phyloP scores from a whole-genome alignment of 2,888 invertebrate species.

The Eudemis profundana region DNA sequence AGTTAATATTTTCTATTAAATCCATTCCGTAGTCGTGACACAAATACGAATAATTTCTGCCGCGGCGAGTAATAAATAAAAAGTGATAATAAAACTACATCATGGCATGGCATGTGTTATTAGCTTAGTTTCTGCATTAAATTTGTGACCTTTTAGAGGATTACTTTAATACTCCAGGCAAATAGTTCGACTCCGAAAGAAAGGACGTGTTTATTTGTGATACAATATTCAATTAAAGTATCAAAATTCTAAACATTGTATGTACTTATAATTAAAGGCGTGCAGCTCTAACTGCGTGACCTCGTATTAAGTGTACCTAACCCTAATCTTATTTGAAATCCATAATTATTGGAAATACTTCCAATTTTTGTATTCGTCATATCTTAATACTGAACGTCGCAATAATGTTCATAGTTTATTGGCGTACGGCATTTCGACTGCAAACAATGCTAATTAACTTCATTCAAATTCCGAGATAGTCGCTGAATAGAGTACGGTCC shows the following conservation, averaged over 20 bases:
- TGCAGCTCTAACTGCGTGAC: neutral
- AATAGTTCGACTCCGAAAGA: neutral
- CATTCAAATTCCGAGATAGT: neutral
- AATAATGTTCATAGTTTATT: neutral
- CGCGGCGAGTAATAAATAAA: no score
- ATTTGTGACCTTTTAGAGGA: neutral
- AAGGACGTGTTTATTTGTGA: neutral
- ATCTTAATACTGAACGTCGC: neutral
- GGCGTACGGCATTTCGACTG: neutral
- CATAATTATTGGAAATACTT: no score
- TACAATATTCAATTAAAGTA: no score
- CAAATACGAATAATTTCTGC: no score
- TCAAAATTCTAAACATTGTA: neutral
- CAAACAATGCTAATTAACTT: neutral
- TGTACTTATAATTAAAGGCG: neutral
- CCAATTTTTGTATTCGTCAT: neutral
- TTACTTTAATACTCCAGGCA: neutral
- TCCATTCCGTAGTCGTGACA: no score
- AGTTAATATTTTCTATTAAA: no score
- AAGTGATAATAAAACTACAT: no score
- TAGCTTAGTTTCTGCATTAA: no score
- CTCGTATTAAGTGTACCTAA: neutral
- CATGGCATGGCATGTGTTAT: no score
- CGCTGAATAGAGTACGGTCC: conserved; percentile 5
- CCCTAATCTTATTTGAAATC: neutral